Base-by-base conservation (phyloP, 2,797 vertebrate species). In the Lutjanus campechanus region DNA sequence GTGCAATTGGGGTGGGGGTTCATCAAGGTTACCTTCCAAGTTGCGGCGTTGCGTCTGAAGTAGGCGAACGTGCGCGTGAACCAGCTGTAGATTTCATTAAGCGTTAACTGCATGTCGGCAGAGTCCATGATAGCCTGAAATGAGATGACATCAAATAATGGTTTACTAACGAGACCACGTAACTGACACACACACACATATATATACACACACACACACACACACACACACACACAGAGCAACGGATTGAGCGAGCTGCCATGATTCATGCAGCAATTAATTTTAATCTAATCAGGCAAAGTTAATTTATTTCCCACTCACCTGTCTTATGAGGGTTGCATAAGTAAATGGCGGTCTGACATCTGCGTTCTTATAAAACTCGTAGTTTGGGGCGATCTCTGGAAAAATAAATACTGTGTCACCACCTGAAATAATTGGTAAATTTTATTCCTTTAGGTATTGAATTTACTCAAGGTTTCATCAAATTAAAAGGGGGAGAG, bases 51-150 rank as follows among this genome's bases (percentile, higher is more conserved):
- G 94, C 98, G 97, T 96, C 98, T 97, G 96, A 99, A 99, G 96
- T 99, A 99, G 94, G 98, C 98, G 86, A 99, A 99, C 82, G 98
- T 99, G 95, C 98, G 97, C 70, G 98, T 99, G 97, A 99, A 99
- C 98, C 98, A 99, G 97, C 97, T 99, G 97, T 99, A 99, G 96
- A 99, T 99, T 98, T 99, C 98, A 96, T 99, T 99, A 96, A 99
- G 98, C 88, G 98, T 99, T 97, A 99, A 96, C 97, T 99, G 98
- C 97, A 97, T 99, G 97, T 99, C 98, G 92, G 94, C 93, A 77
- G 98, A 97, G 96, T 99, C 98, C 97, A 99, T 97, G 96, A 99
- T 99, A 95, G 97, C 97, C 98, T 99, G 97, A 93, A 97, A 98
- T 96, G 96, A 98, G 96, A 98, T 96, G 96, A 96, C 97, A 97